These are phyloP conservation scores for Gallinago media DNA, from an alignment of 2,113 vertebrate genomes.

Conservation along the genomic window DNA sequence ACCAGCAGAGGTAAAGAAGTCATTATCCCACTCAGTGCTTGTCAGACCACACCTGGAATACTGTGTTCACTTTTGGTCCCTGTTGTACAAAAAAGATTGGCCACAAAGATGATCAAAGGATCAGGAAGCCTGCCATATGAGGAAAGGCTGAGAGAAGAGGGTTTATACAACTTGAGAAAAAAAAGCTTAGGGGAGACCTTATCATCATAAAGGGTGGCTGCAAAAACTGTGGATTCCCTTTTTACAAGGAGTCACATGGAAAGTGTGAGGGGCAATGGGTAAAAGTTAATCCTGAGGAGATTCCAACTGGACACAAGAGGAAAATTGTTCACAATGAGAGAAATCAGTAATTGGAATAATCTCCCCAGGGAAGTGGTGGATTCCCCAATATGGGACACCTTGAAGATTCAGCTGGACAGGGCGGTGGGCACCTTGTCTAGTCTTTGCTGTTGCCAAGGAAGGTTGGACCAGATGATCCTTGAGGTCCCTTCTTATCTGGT, in stretches of 20 bases:
- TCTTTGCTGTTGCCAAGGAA: neutral
- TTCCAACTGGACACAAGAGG: neutral
- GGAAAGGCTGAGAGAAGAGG: neutral
- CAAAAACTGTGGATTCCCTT: neutral
- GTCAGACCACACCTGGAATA: neutral
- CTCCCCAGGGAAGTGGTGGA: neutral
- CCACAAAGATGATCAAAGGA: neutral
- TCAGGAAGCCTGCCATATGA: neutral
- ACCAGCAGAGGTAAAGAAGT: neutral
- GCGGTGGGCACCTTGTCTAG: neutral
- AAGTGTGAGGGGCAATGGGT: neutral
- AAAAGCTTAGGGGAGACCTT: neutral
- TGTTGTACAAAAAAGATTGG: accelerated
- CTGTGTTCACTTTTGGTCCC: neutral
- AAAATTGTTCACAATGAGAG: neutral
- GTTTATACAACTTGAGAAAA: neutral
- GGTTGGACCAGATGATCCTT: neutral
- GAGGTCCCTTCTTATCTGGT: neutral
- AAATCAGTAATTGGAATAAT: neutral
- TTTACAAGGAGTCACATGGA: neutral
- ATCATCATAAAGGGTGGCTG: neutral
- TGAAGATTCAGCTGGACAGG: neutral
- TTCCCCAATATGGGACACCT: accelerated
- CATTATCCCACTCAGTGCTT: neutral
- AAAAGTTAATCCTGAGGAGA: neutral